Conservation (phyloP, 1,140 invertebrate genomes). For the Microplitis demolitor region DNA sequence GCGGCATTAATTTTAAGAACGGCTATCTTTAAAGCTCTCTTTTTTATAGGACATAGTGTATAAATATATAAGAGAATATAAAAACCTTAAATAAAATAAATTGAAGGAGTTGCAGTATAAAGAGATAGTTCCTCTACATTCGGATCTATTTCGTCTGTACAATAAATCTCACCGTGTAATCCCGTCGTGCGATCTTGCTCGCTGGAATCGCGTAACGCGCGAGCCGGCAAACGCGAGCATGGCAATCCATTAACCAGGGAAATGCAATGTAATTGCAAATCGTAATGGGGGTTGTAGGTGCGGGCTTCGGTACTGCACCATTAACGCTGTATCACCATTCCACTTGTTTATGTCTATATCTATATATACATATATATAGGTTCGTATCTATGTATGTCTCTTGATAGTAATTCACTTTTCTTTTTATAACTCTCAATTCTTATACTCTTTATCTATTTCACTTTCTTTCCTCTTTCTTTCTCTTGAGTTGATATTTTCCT, state of each 20-base stretch:
- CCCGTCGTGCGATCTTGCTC: slow-evolving; percentile 28
- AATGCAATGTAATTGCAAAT: slow-evolving; percentile 58
- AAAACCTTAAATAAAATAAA: neutral
- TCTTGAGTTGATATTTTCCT: neutral
- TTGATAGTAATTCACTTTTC: slow-evolving; percentile 1
- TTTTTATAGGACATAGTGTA: neutral
- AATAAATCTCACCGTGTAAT: slow-evolving; percentile 31
- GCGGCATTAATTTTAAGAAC: neutral
- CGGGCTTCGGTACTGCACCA: slow-evolving; percentile 42
- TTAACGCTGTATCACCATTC: slow-evolving; percentile 46
- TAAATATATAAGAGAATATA: neutral
- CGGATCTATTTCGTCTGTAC: slow-evolving; percentile 22
- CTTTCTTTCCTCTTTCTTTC: neutral
- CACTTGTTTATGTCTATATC: too few relatives aligned
- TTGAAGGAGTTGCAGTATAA: neutral
- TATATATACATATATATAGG: too few relatives aligned
- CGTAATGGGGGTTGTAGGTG: slow-evolving; percentile 48
- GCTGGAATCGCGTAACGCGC: slow-evolving; percentile 27
- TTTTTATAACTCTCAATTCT: neutral
- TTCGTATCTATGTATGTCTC: neutral
- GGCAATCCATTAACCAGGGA: slow-evolving; percentile 52
- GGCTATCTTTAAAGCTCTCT: neutral
- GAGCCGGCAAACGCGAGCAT: slow-evolving; percentile 21
- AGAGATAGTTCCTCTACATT: neutral
- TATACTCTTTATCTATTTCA: neutral